Conservation (phyloP, 2,797 vertebrate species). For the Phalanger gymnotis region DNA sequence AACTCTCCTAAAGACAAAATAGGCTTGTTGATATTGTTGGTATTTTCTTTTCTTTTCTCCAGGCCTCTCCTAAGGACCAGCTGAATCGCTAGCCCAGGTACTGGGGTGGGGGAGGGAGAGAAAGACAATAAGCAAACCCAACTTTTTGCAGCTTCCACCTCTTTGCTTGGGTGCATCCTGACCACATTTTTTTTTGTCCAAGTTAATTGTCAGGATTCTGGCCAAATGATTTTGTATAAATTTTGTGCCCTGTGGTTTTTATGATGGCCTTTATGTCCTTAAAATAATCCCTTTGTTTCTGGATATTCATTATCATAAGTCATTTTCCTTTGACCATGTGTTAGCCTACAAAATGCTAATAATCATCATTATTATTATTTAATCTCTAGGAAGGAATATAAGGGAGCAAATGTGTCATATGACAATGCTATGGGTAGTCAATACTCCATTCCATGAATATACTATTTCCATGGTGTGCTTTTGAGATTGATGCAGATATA, state of each 20-base stretch:
- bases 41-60: slow-evolving; percentile 41
- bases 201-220: slow-evolving; percentile 47
- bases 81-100: slow-evolving; percentile 60
- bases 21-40: slow-evolving; percentile 31
- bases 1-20: slow-evolving; percentile 64
- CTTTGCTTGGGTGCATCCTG: slow-evolving; percentile 38
- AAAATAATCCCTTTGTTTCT: slow-evolving; percentile 24
- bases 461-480: not conserved
- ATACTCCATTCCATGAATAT: slow-evolving; percentile 40
- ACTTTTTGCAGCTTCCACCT: slow-evolving; percentile 57
- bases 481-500: slow-evolving; percentile 37
- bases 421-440: not conserved
- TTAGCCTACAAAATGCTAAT: not conserved
- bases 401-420: slow-evolving; percentile 56
- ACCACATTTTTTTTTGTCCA: slow-evolving; percentile 1
- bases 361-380: not conserved
- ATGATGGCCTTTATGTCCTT: slow-evolving; percentile 38
- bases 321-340: slow-evolving; percentile 34
- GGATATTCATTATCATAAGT: slow-evolving; percentile 14
- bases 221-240: slow-evolving; percentile 58
- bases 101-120: not conserved
- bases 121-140: slow-evolving; percentile 45
- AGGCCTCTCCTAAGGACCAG: slow-evolving; percentile 24
- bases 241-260: not conserved
- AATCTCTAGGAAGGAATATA: not conserved